phyloP scores from a whole-genome alignment of 2,113 vertebrate species.

The Excalfactoria chinensis region DNA sequence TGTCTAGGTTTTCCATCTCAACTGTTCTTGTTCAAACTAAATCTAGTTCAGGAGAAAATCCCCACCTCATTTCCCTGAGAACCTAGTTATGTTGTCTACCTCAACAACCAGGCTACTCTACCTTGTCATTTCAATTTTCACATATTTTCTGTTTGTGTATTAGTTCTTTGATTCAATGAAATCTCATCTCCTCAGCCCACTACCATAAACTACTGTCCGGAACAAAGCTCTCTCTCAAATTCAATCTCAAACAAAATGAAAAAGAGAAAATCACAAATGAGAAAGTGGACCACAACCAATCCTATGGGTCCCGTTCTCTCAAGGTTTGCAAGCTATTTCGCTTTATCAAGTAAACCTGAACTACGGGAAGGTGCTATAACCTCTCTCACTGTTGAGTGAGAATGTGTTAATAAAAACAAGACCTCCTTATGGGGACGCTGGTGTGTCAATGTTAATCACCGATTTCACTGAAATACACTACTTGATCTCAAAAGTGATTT shows the following conservation, averaged over 20 bases:
- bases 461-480: neutral
- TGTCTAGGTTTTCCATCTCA: conserved; percentile 40
- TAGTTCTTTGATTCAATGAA: conserved; percentile 71
- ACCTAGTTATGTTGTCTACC: conserved; percentile 71
- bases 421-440: neutral
- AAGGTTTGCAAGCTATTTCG: conserved; percentile 56
- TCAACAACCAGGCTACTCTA: conserved; percentile 73
- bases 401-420: conserved; percentile 40
- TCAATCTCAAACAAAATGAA: conserved; percentile 80
- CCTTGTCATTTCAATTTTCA: conserved; percentile 80
- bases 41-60: conserved; percentile 45
- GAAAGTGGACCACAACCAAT: conserved; percentile 69
- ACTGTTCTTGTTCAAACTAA: conserved; percentile 46
- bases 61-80: conserved; percentile 68
- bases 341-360: conserved; percentile 53
- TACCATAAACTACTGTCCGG: conserved; percentile 68
- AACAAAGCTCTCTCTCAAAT: conserved; percentile 79
- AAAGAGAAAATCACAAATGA: conserved; percentile 74
- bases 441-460: neutral
- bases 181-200: conserved; percentile 76
- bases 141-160: conserved; percentile 75
- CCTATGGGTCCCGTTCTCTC: conserved; percentile 34
- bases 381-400: neutral
- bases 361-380: neutral
- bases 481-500: conserved; percentile 16